phyloP scores from a whole-genome alignment of 2,113 vertebrate genomes.

The Potamarius usumacintae region DNA sequence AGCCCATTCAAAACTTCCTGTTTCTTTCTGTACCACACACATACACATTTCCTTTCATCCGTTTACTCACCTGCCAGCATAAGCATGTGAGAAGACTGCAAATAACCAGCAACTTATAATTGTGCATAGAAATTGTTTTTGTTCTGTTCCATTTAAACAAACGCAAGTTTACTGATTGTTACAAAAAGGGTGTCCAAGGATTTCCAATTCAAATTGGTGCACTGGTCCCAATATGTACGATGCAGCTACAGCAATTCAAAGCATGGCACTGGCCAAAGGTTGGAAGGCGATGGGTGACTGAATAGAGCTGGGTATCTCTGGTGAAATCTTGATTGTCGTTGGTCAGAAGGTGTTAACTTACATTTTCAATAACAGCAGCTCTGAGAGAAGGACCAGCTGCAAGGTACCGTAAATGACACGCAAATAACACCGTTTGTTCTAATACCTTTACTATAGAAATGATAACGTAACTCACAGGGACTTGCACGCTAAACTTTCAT shows the following conservation, averaged over 20 bases:
- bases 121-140: neutral
- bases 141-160: neutral
- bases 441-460: neutral
- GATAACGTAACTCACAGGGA: neutral
- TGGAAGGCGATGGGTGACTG: neutral
- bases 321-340: neutral
- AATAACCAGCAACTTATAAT: neutral
- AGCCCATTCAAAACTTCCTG: slow-evolving; percentile 34
- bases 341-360: neutral
- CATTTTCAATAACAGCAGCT: neutral
- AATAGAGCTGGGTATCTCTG: neutral
- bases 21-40: slow-evolving; percentile 17
- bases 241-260: neutral
- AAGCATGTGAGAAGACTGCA: neutral
- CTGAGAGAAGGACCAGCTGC: neutral
- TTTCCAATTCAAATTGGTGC: neutral
- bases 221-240: neutral
- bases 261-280: neutral
- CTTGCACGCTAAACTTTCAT: neutral
- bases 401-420: neutral
- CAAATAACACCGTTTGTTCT: neutral
- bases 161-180: neutral
- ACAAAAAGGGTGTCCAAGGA: neutral
- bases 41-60: neutral
- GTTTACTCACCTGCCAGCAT: slow-evolving; percentile 15